A percentile compares a stretch with the other conserved stretches of the same genome.
phyloP scores from a whole-genome alignment of 92 coral and sea anemone species.

The Siderastrea siderea region DNA sequence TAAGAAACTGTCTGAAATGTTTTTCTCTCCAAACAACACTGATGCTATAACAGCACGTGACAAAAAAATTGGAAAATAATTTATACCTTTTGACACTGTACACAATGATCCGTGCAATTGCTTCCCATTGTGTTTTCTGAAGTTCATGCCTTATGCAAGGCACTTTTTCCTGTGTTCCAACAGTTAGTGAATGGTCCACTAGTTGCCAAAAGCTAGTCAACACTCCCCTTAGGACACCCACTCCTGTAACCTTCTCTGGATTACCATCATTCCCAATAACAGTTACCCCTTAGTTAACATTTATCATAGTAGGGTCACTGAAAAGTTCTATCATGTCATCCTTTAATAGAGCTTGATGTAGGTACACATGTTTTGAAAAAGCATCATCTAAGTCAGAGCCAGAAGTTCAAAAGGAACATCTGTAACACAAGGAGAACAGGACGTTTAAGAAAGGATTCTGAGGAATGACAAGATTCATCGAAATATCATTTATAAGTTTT shows the following conservation, averaged over 20 bases:
- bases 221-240: conserved; percentile 49
- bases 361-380: too few species aligned
- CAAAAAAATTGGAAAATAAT: conserved; percentile 43
- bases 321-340: too few species aligned
- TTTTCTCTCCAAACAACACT: conserved; percentile 60
- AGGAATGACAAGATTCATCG: too few species aligned
- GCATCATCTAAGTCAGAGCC: too few species aligned
- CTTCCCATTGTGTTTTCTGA: conserved; percentile 62
- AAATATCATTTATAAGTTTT: too few species aligned
- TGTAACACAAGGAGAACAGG: too few species aligned
- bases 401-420: too few species aligned
- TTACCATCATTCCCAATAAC: neutral
- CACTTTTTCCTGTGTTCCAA: conserved; percentile 55
- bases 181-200: conserved; percentile 21
- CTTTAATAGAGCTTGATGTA: too few species aligned
- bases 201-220: conserved; percentile 54
- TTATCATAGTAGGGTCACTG: too few species aligned
- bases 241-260: conserved; percentile 58
- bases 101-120: conserved; percentile 60
- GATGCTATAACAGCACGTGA: conserved; percentile 54
- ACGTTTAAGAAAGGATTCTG: too few species aligned
- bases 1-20: conserved; percentile 38
- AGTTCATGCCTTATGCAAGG: conserved; percentile 68
- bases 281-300: too few species aligned
- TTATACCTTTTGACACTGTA: conserved; percentile 22